Percentiles rank a stretch among this genome's conserved stretches.
phyloP scores from a whole-genome alignment of 2,113 vertebrate species.

The Microtus oregoni region DNA sequence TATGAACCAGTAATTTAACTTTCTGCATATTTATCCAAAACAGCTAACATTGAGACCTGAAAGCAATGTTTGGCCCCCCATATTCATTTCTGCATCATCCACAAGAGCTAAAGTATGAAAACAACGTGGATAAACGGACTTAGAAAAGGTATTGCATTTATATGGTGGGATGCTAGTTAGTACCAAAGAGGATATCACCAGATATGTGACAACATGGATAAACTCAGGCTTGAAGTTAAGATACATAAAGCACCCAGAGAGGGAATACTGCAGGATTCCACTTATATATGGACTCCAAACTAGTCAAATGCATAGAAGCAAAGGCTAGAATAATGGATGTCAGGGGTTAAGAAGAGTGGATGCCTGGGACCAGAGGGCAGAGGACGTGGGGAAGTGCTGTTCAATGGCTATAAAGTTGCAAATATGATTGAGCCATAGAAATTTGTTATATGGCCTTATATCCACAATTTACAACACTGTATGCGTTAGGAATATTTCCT shows the following conservation, averaged over 20 bases:
- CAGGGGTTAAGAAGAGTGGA: not conserved
- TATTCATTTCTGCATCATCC: not conserved
- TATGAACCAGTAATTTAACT: constrained; percentile 14
- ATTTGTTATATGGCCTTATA: not conserved
- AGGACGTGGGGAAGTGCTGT: not conserved
- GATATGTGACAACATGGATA: not conserved
- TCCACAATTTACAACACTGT: not conserved
- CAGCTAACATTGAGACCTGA: not conserved
- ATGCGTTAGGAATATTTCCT: too few relatives aligned
- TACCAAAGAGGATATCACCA: not conserved
- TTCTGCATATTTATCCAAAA: constrained; percentile 27
- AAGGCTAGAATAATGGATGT: not conserved
- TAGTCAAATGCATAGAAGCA: not conserved
- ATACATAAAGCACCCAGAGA: not conserved
- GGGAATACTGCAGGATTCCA: constrained; percentile 1
- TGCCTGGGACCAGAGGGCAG: not conserved
- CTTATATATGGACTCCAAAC: constrained; percentile 21
- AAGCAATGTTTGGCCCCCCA: not conserved
- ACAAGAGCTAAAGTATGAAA: not conserved
- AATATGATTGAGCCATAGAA: not conserved
- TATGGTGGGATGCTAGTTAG: not conserved
- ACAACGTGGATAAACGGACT: not conserved
- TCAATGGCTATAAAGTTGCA: constrained; percentile 15
- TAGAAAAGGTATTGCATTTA: not conserved
- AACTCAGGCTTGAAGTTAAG: not conserved